Base-by-base conservation (phyloP, 2,888 invertebrate species). In the Torymus texanus region DNA sequence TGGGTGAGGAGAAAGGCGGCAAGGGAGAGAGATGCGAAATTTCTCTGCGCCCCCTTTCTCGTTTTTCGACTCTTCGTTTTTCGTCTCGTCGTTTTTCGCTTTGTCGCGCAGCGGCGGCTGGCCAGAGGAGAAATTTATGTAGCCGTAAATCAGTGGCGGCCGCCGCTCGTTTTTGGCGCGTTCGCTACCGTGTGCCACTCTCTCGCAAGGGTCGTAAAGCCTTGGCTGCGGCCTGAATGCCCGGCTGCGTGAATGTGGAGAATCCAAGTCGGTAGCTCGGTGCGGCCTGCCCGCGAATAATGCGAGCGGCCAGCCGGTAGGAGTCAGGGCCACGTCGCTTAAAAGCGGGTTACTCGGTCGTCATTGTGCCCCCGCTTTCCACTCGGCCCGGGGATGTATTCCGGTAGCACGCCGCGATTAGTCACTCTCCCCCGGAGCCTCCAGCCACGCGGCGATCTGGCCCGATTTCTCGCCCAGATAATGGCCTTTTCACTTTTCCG, bases 291-390 rank as follows among this genome's bases (percentile, higher is more conserved):
- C 29, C 29, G 29, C 66, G 81, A 82, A 83, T 84, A 82, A 84
- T 84, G 81, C 79, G 62, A 79, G 82, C 81, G 83, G 81, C 81
- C 80, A 78, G 82, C 29, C 29, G 5, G 29, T 29, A 29, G 18
- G 71, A 66, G 81, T 67, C 73, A 55, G 78, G 66, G 78, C 53
- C 71, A 63, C 75, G 75, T 81, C 76, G 82, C 73, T 81, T 73
- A 83, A 84, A 85, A 85, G 81, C 85, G 84, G 88, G 88, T 89
- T 88, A 90, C 85, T 88, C 87, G 88, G 87, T 88, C 88, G 87
- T 85, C 84, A 85, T 85, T 85, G 85, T 76, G 79, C 84, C 85
- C 86, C 85, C 81, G 85, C 18, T 13, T 10, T 29, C 29, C 29
- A 29, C 29, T 29, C 29, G 29, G 29, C 29, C 29, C 2, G 29